A percentile compares a stretch with the other conserved stretches of the same genome.
Conservation (phyloP, 2,113 vertebrate genomes). For the Ivindomyrus marchei region DNA sequence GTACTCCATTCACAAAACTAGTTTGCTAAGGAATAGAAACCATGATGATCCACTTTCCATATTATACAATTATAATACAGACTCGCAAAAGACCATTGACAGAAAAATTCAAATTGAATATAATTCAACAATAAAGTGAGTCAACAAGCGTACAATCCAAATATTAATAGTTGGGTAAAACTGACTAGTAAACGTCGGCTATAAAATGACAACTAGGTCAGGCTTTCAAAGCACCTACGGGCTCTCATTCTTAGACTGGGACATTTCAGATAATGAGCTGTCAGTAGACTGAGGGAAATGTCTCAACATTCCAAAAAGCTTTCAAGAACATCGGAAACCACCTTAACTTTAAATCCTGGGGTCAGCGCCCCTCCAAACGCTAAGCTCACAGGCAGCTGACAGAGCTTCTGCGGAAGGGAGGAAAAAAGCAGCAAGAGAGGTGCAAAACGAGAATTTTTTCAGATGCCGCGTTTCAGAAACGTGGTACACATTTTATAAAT, state of each 20-base stretch:
- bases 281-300: slow-evolving; percentile 5
- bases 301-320: slow-evolving; percentile 14
- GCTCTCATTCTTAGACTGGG: not conserved
- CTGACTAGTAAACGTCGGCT: not conserved
- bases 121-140: not conserved
- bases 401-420: not conserved
- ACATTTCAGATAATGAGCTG: slow-evolving; percentile 2
- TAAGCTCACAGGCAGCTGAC: not conserved
- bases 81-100: not conserved
- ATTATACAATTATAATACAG: not conserved
- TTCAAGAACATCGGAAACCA: slow-evolving; percentile 16
- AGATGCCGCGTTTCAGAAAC: not conserved
- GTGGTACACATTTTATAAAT: not conserved
- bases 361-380: not conserved
- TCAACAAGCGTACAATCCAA: not conserved
- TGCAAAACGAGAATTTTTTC: not conserved
- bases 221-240: not conserved
- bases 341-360: not conserved
- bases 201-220: not conserved
- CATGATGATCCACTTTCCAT: not conserved
- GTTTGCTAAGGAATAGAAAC: not conserved
- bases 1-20: not conserved
- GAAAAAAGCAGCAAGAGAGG: not conserved
- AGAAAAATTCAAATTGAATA: not conserved
- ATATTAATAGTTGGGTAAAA: not conserved